Evolutionary conservation across 64 coral and sea anemone species (phyloP), one percentile per base, ranked within the genome.

Genomic region (Montipora foliosa): DNA sequence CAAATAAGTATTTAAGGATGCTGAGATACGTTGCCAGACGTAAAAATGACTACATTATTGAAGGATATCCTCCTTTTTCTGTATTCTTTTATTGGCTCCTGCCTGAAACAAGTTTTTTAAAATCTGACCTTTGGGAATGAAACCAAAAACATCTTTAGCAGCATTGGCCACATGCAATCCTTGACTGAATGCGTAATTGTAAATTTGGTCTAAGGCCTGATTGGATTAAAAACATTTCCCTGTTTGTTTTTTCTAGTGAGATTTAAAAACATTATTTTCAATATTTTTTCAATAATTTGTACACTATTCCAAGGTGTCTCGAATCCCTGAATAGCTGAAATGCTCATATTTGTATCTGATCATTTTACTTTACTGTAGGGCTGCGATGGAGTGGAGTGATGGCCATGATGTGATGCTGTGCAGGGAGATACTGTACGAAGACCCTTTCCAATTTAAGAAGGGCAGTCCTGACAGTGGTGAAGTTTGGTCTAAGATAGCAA

Each of bases 381-480:
- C 79, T 61, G 79, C 49, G 20, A 79, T 81, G 79, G 79, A 59
- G 21, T 81, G 79, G 52, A 60, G 50, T 59, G 50, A 81, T 59
- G 79, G 1, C 79, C 79, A 81, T 59, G 79, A 59, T 25, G 5
- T 81, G 5, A 81, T 81, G 52, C 20, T 81, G 79, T 59, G 50
- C 25, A 81, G 53, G 51, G 79, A 60, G 47, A 81, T 25, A 21
- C 19, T 25, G 79, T 81, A 11, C 7, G 52, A 57, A 1, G 49
- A 81, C 50, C 50, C 20, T 59, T 81, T 22, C 4, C 51, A 81
- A 59, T 81, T 81, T 81, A 81, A 81, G 51, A 58, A 81, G 15
- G 52, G 79, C 50, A 57, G 79, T 59, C n/a, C 79, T n/a, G 51
- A 81, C 79, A 81, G 79, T 5, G 79, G 49, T 81, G 79, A 81